Percentiles rank a stretch among this genome's conserved stretches.
Conservation (phyloP, 2,888 invertebrate genomes). For the Troides helena region DNA sequence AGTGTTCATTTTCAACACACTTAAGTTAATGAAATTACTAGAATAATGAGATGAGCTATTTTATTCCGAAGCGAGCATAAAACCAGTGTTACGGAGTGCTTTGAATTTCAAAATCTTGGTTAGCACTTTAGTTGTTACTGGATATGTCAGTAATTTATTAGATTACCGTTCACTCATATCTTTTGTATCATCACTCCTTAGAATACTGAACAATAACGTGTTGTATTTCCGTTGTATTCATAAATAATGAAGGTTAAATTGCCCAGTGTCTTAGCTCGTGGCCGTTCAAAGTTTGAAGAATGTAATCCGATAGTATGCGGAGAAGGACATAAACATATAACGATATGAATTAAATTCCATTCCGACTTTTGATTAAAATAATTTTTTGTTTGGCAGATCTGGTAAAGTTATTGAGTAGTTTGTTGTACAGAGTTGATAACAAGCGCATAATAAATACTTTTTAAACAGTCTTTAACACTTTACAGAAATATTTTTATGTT, state of each 20-base stretch:
- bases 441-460: not conserved
- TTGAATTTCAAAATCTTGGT: not conserved
- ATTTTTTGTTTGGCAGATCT: conserved; percentile 21
- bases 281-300: conserved; percentile 2
- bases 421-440: conserved; percentile 5
- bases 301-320: conserved; percentile 15
- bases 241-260: conserved; percentile 8
- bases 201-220: not conserved
- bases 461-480: too few species aligned
- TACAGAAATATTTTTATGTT: too few species aligned
- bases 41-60: not conserved
- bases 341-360: conserved; percentile 22
- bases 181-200: not conserved
- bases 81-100: not conserved
- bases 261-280: not conserved
- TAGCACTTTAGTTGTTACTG: not conserved
- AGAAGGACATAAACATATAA: conserved; percentile 1
- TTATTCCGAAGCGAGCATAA: not conserved
- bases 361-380: conserved; percentile 26
- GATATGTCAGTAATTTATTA: not conserved
- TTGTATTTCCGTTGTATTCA: not conserved
- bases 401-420: conserved; percentile 7
- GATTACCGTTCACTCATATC: not conserved
- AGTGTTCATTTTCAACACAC: not conserved
- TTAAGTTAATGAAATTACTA: not conserved